Evolutionary conservation across 2,797 vertebrate species (phyloP), one percentile per base, ranked within the genome.

Genomic region (Trachops cirrhosus): DNA sequence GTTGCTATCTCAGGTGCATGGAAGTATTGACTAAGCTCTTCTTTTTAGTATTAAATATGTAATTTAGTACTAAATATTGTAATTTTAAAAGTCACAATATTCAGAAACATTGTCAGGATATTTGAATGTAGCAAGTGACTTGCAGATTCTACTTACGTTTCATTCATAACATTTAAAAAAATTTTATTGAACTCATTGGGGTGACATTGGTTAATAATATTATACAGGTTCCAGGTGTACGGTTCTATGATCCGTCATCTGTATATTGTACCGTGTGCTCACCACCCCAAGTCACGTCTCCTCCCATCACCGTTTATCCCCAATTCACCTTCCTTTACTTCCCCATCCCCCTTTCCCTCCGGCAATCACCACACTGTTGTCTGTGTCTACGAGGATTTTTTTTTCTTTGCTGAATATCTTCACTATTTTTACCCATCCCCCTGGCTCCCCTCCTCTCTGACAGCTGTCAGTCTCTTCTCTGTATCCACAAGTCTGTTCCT

Each of bases 11-110:
- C 57, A 84, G 68, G 39, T 39, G 85, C 71, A 73, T 67, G 3
- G 18, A 89, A 93, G 22, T 71, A 11, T 78, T 44, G 96, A 70
- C 9, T 79, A 48, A 52, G 10, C 22, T 83, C 85, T 71, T 19
- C 32, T 93, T 91, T 77, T 22, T 93, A 24, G 9, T 92, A 86
- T 88, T 85, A 83, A 94, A 79, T 75, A 4, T 16, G n/a, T n/a
- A n/a, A n/a, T 77, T 22, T 93, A 24, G 9, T 92, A 86, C 86
- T 85, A 83, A 94, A 79, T 75, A 4, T 16, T 2, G 2, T 50
- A 24, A 86, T 92, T 92, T 82, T 26, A 86, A 94, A 91, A 93
- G 46, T 59, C 77, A 91, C 10, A 22, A 22, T 41, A 41, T 39
- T 71, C 37, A 71, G 21, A 71, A 71, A 41, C 37, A 39, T 92